Evolutionary conservation across 1,140 invertebrate genomes (phyloP), one percentile per base, ranked within the genome.

Genomic region (Dolichoris vasculosae): DNA sequence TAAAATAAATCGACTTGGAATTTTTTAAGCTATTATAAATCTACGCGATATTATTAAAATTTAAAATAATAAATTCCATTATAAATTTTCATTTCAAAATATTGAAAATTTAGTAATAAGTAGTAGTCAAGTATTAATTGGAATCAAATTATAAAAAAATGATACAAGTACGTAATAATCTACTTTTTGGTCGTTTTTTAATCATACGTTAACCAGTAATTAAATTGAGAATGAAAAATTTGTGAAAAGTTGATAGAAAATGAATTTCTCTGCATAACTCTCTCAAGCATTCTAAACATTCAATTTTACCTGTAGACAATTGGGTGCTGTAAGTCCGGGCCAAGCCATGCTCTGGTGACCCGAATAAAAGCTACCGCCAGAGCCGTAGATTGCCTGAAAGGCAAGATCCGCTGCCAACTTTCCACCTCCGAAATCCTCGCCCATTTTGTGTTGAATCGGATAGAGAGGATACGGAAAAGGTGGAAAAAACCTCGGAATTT

Each of bases 381-480:
- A 90, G 63, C 93, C 94, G 90, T 95, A 95, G 1, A 95, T 91
- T 0, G 95, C 95, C 93, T 94, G 93, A 11, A 93, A 94, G 0
- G 96, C 96, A 20, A 96, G 88, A 89, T 96, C 96, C 0, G 95
- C 95, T 0, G 95, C 95, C 13, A 96, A 90, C 90, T 95, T 95
- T 3, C 94, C 92, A 13, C 91, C 88, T 67, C 86, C 89, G 43
- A 92, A 90, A 13, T 94, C 95, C 2, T 95, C 94, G 0, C 93
- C 94, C 32, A 96, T 91, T 88, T 93, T 93, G 85, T 96, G 95
- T 83, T 95, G 94, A 79, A 96, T 95, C 0, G 96, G 95, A 86
- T 96, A 96, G 51, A 96, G 94, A 0, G 95, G 95, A 88, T 96
- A 96, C 0, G 96, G 95, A 86, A 96, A 94, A 0, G 96, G 95